phyloP scores from a whole-genome alignment of 2,113 vertebrate genomes.

The Micronycteris hirsuta region DNA sequence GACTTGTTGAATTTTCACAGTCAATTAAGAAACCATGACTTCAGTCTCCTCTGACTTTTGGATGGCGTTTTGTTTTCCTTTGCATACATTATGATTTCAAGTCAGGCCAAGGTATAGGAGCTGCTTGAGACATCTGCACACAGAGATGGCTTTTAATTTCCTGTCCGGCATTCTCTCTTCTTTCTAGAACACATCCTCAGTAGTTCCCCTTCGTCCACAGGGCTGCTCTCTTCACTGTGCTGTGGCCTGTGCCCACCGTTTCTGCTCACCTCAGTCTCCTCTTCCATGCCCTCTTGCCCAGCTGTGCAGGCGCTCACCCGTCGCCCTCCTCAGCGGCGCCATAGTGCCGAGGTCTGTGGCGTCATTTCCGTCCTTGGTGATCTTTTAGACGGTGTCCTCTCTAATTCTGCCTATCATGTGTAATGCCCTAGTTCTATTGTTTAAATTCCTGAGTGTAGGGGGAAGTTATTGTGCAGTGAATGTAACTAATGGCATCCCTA shows the following conservation, averaged over 20 bases:
- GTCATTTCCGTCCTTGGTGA: neutral
- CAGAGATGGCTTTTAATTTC: neutral
- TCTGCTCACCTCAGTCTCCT: neutral
- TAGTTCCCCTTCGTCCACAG: neutral
- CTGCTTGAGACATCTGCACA: neutral
- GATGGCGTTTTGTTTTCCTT: neutral
- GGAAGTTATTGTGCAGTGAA: neutral
- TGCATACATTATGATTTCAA: neutral
- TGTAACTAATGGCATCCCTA: neutral
- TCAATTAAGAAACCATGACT: neutral
- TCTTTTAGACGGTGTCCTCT: neutral
- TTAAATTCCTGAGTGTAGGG: neutral
- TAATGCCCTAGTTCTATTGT: neutral
- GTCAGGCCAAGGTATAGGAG: neutral
- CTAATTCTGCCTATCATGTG: neutral
- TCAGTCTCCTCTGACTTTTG: neutral
- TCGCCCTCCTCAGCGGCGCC: no score
- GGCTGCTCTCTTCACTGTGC: neutral
- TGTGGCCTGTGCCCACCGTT: neutral
- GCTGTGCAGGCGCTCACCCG: fast-evolving
- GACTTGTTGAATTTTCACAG: neutral
- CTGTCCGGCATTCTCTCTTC: neutral
- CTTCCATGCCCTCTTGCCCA: no score
- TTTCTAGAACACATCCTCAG: neutral
- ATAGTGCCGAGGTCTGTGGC: neutral